Evolutionary conservation across 2,888 invertebrate species (phyloP).

Genomic region (Crocallis elinguaria): DNA sequence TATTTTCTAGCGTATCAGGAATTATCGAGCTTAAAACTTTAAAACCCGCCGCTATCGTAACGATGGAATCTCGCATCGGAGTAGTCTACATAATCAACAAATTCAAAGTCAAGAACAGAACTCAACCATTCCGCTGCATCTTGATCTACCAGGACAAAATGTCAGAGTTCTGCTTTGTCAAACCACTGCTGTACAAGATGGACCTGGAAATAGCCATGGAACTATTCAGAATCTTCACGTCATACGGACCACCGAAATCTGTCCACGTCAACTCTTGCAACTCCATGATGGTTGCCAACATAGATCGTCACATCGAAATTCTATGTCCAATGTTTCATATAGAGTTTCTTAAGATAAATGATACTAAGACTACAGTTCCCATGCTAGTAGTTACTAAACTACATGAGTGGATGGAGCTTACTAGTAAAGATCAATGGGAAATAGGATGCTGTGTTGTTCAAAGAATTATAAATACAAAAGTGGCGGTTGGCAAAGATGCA

Average conservation of each 20-base stretch:
- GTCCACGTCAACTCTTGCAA: slow-evolving; percentile 3
- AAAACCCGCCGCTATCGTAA: too few species aligned
- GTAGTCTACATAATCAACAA: slow-evolving; percentile 6
- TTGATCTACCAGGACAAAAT: slow-evolving; percentile 9
- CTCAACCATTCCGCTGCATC: neutral
- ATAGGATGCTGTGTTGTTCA: slow-evolving; percentile 1
- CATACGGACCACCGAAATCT: neutral
- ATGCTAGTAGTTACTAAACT: neutral
- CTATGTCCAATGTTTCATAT: neutral
- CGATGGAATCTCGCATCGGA: too few species aligned
- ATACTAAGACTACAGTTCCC: neutral
- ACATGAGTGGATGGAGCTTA: neutral
- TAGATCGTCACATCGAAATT: neutral
- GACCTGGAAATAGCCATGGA: slow-evolving; percentile 13
- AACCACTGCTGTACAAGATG: neutral
- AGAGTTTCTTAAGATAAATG: neutral
- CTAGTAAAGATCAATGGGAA: slow-evolving; percentile 1
- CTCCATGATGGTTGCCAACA: neutral
- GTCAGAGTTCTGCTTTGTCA: slow-evolving; percentile 6
- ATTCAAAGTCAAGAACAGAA: neutral
- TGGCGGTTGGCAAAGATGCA: neutral
- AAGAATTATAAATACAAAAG: neutral
- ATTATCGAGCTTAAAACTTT: too few species aligned
- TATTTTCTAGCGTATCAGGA: too few species aligned
- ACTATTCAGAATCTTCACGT: slow-evolving; percentile 12